Evolutionary conservation across 2,113 vertebrate genomes (phyloP), one percentile per base, ranked within the genome.

Genomic region (Chaetops frenatus): DNA sequence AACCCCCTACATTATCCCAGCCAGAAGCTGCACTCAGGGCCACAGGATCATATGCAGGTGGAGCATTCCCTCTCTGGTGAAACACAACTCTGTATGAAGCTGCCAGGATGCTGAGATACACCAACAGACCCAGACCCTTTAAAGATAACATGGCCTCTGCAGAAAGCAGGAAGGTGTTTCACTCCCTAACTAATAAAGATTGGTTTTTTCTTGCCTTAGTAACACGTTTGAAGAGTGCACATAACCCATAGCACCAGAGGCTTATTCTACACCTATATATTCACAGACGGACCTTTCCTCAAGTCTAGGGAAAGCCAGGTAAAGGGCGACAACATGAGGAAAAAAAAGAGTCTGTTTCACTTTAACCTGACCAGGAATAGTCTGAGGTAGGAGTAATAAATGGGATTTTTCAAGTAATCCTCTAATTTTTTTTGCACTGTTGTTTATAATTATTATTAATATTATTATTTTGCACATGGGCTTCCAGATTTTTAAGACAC

Each of bases 71-170:
- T 36, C n/a, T 14, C 11, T 17, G 15, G 31, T 47, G 11, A 60
- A 76, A 88, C 27, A 73, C 27, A 58, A 3, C 9, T 8, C 44
- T 79, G 15, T 29, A 3, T 11, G 35, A 79, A 82, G n/a, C 44
- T 44, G 33, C 12, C 7, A 14, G 14, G 29, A 69, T 38, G 62
- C 66, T 56, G 67, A 81, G 22, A 60, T 7, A 47, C 4, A 57
- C 18, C 0, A 1, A 50, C 5, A 85, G 53, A 79, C 14, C 3
- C 29, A 66, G 20, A 66, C 21, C 22, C 5, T 13, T 12, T 0
- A 3, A 87, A 36, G 27, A 79, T 23, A 42, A 35, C 0, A 1
- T 3, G 25, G 31, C 22, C 28, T 45, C 58, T 57, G 83, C 80
- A 88, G 42, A 81, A 22, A 53, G 17, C 20, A 61, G 16, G 18